phyloP scores from a whole-genome alignment of 2,888 invertebrate genomes.

The Galerucella calmariensis region DNA sequence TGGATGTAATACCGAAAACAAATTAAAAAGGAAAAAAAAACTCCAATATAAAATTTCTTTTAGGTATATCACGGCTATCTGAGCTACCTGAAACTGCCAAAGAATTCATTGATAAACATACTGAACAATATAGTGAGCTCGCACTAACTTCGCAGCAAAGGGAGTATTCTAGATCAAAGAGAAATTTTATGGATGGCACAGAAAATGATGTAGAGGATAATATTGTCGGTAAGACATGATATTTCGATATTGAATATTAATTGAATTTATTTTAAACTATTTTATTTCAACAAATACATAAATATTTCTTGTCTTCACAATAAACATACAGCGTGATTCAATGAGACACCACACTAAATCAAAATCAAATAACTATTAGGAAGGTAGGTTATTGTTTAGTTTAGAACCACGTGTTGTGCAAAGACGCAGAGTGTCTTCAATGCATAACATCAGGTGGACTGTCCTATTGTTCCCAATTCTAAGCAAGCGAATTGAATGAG shows the following conservation, averaged over 20 bases:
- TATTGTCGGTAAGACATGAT: slow-evolving; percentile 45
- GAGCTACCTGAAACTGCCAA: slow-evolving; percentile 50
- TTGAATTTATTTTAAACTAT: not conserved
- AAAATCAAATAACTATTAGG: no score
- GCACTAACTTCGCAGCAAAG: slow-evolving; percentile 47
- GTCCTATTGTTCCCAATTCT: no score
- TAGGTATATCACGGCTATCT: slow-evolving; percentile 11
- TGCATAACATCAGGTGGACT: no score
- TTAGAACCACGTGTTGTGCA: no score
- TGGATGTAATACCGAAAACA: not conserved
- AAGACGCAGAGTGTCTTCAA: no score
- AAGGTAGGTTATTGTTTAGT: no score
- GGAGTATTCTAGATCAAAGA: slow-evolving; percentile 50
- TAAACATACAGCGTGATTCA: not conserved
- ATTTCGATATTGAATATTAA: not conserved
- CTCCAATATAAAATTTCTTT: not conserved
- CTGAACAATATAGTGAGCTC: slow-evolving; percentile 55
- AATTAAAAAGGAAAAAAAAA: not conserved
- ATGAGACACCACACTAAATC: no score
- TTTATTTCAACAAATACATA: not conserved
- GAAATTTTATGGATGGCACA: slow-evolving; percentile 49
- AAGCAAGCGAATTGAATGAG: no score
- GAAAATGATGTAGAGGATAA: slow-evolving; percentile 37
- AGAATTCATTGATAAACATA: slow-evolving; percentile 57
- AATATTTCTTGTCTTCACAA: not conserved